Conservation (phyloP, 2,113 vertebrate species). For the Elgaria multicarinata region DNA sequence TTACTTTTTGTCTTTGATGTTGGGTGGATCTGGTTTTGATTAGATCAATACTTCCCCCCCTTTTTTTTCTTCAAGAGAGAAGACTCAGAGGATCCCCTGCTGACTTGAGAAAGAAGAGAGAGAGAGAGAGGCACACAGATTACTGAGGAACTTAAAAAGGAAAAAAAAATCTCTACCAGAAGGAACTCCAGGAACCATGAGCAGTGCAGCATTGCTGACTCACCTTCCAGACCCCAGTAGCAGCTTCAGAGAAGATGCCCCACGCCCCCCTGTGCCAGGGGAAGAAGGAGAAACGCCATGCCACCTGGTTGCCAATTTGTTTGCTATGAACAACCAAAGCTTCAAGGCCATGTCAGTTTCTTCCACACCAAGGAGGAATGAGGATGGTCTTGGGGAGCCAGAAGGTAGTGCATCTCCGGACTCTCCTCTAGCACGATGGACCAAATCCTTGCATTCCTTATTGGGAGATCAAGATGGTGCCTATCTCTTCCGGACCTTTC, state of each 20-base stretch:
- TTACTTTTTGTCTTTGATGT: slow-evolving; percentile 93
- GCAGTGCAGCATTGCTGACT: slow-evolving; percentile 80
- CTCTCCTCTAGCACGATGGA: slow-evolving; percentile 93
- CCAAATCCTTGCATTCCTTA: slow-evolving; percentile 94
- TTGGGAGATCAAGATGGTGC: slow-evolving; percentile 97
- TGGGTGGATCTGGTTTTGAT: slow-evolving; percentile 95
- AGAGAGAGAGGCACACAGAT: slow-evolving; percentile 74
- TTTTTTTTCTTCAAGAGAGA: slow-evolving; percentile 87
- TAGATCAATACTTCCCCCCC: slow-evolving; percentile 91
- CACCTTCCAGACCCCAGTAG: slow-evolving; percentile 89
- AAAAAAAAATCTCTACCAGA: slow-evolving; percentile 63
- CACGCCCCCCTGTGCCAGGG: slow-evolving; percentile 94
- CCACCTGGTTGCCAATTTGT: slow-evolving; percentile 74
- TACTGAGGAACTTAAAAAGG: slow-evolving; percentile 79
- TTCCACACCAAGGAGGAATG: slow-evolving; percentile 87
- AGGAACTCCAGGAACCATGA: slow-evolving; percentile 86
- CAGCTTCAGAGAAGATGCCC: slow-evolving; percentile 98
- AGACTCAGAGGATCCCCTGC: slow-evolving; percentile 92
- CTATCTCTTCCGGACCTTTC: slow-evolving; percentile 93
- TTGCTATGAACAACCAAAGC: slow-evolving; percentile 81
- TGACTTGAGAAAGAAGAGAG: slow-evolving; percentile 85
- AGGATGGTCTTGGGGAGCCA: slow-evolving; percentile 94
- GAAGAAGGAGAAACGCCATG: slow-evolving; percentile 93
- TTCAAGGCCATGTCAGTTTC: slow-evolving; percentile 80
- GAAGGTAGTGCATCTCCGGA: slow-evolving; percentile 96